A percentile compares a stretch with the other conserved stretches of the same genome.
Conservation (phyloP, 2,113 vertebrate species). For the Himantopus leucocephalus region DNA sequence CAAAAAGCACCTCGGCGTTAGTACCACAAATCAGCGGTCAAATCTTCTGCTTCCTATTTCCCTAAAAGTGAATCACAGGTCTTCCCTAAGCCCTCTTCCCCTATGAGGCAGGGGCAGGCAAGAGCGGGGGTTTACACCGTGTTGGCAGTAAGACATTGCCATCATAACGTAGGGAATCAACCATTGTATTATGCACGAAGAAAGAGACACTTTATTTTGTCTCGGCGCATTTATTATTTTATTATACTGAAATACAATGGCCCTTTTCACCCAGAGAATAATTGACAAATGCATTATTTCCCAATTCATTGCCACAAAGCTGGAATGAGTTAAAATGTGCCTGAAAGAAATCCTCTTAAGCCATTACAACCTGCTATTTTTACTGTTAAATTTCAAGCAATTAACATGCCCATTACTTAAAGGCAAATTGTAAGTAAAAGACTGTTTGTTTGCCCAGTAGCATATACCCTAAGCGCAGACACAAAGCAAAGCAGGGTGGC, state of each 20-base stretch:
- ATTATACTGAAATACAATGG: slow-evolving; percentile 13
- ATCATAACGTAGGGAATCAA: background rate
- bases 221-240: slow-evolving; percentile 13
- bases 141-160: background rate
- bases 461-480: background rate
- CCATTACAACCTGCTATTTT: background rate
- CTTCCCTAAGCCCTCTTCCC: background rate
- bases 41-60: background rate
- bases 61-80: background rate
- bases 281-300: slow-evolving; percentile 28
- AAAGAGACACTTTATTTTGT: background rate
- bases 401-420: background rate
- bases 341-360: slow-evolving; percentile 3
- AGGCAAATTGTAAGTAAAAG: background rate
- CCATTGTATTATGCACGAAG: background rate
- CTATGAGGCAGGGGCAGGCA: background rate
- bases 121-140: too few species aligned
- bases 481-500: accelerated
- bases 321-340: background rate
- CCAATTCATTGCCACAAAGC: background rate
- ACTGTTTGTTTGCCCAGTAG: background rate
- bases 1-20: background rate
- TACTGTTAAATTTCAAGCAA: background rate
- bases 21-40: background rate
- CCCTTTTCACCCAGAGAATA: slow-evolving; percentile 22